Conservation (phyloP, 2,888 invertebrate species). For the Athalia cordata region DNA sequence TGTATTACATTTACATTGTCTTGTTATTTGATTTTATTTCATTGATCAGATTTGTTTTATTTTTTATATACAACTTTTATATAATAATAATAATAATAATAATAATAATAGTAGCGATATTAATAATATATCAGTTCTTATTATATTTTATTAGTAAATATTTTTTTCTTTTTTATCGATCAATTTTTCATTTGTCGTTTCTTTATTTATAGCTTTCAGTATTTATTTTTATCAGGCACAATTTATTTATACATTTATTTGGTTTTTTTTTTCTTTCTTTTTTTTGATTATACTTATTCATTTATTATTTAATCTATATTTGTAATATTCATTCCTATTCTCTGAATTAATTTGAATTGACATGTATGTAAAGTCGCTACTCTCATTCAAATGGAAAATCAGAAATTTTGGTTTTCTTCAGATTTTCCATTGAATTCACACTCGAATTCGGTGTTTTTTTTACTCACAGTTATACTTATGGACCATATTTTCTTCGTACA, state of each 20-base stretch:
- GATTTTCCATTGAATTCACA: background rate
- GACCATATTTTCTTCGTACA: background rate
- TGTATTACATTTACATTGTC: slow-evolving; percentile 30
- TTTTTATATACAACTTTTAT: slow-evolving; percentile 42
- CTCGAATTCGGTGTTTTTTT: background rate
- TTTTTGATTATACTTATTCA: slow-evolving; percentile 28
- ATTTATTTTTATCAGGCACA: slow-evolving; percentile 60
- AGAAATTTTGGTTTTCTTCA: background rate
- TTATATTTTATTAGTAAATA: background rate
- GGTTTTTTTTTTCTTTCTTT: slow-evolving; percentile 47
- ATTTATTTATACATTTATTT: slow-evolving; percentile 58
- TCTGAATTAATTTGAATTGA: slow-evolving; percentile 31
- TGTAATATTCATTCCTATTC: background rate
- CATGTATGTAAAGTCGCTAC: slow-evolving; percentile 14
- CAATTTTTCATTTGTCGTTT: slow-evolving; percentile 69
- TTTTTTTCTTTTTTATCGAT: slow-evolving; percentile 20
- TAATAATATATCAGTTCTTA: slow-evolving; percentile 25
- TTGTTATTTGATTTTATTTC: slow-evolving; percentile 10
- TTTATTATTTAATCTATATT: background rate
- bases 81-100: slow-evolving; percentile 17
- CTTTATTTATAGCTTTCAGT: slow-evolving; percentile 51
- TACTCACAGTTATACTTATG: background rate
- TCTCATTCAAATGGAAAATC: background rate
- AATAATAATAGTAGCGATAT: slow-evolving; percentile 11
- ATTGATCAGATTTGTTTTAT: slow-evolving; percentile 31